phyloP scores from a whole-genome alignment of 2,113 vertebrate species.

The Cranoglanis bouderius region DNA sequence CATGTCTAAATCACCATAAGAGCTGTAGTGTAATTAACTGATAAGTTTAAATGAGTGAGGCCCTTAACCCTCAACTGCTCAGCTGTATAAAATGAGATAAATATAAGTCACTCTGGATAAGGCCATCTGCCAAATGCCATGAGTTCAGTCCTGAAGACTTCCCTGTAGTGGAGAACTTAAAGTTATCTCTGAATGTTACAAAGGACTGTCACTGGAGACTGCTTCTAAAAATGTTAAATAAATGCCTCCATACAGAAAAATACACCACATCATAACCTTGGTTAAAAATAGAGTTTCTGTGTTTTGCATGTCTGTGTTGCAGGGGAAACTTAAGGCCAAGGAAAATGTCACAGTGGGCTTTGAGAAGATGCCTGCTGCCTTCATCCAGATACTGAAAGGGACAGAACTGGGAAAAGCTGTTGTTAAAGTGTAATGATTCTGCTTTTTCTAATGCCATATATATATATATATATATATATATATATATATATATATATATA shows the following conservation, averaged over 20 bases:
- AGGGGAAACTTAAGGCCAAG: slow-evolving; percentile 80
- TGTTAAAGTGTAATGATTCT: slow-evolving; percentile 69
- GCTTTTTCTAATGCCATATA: background rate
- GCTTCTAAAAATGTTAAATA: background rate
- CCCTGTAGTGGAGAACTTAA: no score
- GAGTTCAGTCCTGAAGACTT: no score
- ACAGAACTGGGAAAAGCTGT: slow-evolving; percentile 85
- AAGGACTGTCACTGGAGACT: background rate
- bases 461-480: no score
- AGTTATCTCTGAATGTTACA: background rate
- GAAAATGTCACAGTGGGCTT: slow-evolving; percentile 83
- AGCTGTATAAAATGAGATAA: no score
- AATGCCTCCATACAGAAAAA: background rate
- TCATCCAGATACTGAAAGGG: slow-evolving; percentile 84
- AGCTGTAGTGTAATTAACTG: background rate
- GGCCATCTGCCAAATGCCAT: no score
- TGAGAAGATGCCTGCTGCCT: slow-evolving; percentile 85
- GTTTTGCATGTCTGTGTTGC: slow-evolving; percentile 25
- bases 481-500: no score
- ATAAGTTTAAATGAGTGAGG: background rate
- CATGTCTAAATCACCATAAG: background rate
- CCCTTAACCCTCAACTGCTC: no score
- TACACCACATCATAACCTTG: background rate
- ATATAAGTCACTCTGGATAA: no score
- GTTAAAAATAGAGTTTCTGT: background rate